Conservation (phyloP, 2,888 invertebrate genomes). For the Coenonympha arcania region DNA sequence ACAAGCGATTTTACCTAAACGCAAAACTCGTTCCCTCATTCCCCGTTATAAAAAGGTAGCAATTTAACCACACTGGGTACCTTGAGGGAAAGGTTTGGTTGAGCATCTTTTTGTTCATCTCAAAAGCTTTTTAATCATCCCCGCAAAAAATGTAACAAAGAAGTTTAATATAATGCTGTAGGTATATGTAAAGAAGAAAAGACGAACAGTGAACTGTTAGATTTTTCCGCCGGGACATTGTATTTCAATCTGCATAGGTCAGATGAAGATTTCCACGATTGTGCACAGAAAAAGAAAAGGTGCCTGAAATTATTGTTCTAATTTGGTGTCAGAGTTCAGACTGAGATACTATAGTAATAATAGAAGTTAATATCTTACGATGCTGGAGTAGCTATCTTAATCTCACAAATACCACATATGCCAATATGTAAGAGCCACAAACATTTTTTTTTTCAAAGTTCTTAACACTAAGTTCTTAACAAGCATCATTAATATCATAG, state of each 20-base stretch:
- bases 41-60: slow-evolving; percentile 17
- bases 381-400: too few relatives aligned
- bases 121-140: slow-evolving; percentile 31
- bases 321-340: too few relatives aligned
- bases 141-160: slow-evolving; percentile 22
- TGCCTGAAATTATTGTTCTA: not conserved
- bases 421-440: too few relatives aligned
- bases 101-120: slow-evolving; percentile 32
- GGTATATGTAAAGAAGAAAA: slow-evolving; percentile 16
- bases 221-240: slow-evolving; percentile 5
- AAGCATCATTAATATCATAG: too few relatives aligned
- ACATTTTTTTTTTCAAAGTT: too few relatives aligned
- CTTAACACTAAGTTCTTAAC: too few relatives aligned
- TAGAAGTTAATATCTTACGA: too few relatives aligned
- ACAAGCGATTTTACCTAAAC: slow-evolving; percentile 8
- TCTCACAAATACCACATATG: too few relatives aligned
- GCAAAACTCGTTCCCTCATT: slow-evolving; percentile 7
- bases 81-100: slow-evolving; percentile 8
- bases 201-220: slow-evolving; percentile 27
- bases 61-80: slow-evolving; percentile 17
- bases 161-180: slow-evolving; percentile 16
- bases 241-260: not conserved
- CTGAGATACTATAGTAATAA: too few relatives aligned
- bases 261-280: not conserved
- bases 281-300: not conserved